These are phyloP conservation scores for Bryconaethiops microstoma DNA, from an alignment of 2,797 vertebrate genomes.

Conservation along the genomic window DNA sequence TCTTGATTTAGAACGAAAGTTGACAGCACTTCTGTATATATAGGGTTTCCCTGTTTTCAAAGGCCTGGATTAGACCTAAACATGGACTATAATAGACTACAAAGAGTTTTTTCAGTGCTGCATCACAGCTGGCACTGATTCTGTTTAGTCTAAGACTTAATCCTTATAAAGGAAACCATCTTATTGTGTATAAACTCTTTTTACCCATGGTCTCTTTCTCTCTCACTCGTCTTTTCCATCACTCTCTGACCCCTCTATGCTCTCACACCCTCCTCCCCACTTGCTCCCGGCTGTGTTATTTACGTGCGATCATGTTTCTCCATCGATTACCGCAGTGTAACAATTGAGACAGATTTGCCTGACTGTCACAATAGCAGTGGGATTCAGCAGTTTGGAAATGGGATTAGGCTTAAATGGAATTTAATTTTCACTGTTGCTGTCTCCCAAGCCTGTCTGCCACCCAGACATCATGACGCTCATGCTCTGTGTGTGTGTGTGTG, in stretches of 20 bases:
- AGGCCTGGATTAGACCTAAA: background rate
- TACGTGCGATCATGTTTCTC: slow-evolving; percentile 75
- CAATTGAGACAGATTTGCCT: slow-evolving; percentile 78
- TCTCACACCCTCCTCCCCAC: slow-evolving; percentile 60
- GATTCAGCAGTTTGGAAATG: slow-evolving; percentile 78
- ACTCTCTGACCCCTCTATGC: slow-evolving; percentile 67
- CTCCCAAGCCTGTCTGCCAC: slow-evolving; percentile 77
- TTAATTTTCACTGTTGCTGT: slow-evolving; percentile 80
- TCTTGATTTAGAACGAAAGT: background rate
- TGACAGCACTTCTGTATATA: background rate
- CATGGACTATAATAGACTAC: background rate
- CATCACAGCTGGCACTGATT: background rate
- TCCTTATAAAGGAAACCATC: background rate
- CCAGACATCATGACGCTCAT: slow-evolving; percentile 74
- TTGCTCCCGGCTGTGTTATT: slow-evolving; percentile 73
- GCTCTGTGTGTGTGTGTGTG: slow-evolving; percentile 46
- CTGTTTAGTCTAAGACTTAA: background rate
- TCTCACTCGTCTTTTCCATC: slow-evolving; percentile 3
- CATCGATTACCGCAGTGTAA: slow-evolving; percentile 75
- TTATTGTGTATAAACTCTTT: background rate
- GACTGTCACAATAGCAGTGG: slow-evolving; percentile 78
- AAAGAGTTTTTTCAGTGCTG: background rate
- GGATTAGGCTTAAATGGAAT: slow-evolving; percentile 85
- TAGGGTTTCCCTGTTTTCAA: background rate
- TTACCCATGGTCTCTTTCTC: slow-evolving; percentile 8